A percentile compares a stretch with the other conserved stretches of the same genome.
Evolutionary conservation across 2,888 invertebrate genomes (phyloP).

Genomic region (Metacarcinus magister): DNA sequence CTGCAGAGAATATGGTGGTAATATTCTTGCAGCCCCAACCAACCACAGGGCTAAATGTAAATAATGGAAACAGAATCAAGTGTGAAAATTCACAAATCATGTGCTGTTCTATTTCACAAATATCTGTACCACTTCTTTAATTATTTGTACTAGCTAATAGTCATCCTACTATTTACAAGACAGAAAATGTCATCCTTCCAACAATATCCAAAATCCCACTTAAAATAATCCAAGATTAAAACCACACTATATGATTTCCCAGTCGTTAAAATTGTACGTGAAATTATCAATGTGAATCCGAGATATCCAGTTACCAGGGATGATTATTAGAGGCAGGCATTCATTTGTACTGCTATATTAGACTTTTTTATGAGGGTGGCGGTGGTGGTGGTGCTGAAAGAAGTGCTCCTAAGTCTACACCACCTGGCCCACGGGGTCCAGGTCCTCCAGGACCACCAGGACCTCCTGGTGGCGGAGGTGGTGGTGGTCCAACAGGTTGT

Average conservation of each 20-base stretch:
- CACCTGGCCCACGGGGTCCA: constrained; percentile 76
- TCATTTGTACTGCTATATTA: constrained; percentile 67
- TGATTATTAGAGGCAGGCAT: constrained; percentile 41
- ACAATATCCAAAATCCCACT: constrained; percentile 26
- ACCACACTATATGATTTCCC: not conserved
- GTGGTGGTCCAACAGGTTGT: constrained; percentile 83
- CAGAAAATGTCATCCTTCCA: constrained; percentile 3
- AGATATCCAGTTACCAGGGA: not conserved
- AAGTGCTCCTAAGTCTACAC: constrained; percentile 81
- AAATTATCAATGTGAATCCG: not conserved
- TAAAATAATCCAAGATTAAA: not conserved
- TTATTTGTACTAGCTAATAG: constrained; percentile 54
- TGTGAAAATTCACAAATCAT: not conserved
- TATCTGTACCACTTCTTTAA: constrained; percentile 31
- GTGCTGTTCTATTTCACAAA: not conserved
- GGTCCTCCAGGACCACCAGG: constrained; percentile 81
- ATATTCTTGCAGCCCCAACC: not conserved
- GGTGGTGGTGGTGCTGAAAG: constrained; percentile 82
- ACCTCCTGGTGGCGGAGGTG: constrained; percentile 82
- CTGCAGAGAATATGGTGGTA: too few relatives aligned
- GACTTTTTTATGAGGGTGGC: constrained; percentile 71
- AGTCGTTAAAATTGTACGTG: constrained; percentile 27
- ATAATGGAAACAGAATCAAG: not conserved
- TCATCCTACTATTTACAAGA: constrained; percentile 54
- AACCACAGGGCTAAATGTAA: not conserved